These are phyloP conservation scores for Endomychus coccineus DNA, from an alignment of 2,888 invertebrate species.

Conservation along the genomic window DNA sequence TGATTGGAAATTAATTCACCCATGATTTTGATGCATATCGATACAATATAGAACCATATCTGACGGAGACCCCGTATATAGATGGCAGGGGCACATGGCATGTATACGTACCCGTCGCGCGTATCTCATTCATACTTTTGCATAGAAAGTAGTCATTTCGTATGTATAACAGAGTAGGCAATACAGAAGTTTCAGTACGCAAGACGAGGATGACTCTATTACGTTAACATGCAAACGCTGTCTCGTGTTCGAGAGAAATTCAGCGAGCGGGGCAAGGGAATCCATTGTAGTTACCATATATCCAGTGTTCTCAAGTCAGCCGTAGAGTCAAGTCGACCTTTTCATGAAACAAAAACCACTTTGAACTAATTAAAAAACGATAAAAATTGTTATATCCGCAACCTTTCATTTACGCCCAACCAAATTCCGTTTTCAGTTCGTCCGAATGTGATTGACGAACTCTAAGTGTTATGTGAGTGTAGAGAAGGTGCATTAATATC, in stretches of 20 bases:
- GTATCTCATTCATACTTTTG: conserved; percentile 56
- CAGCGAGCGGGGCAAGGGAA: conserved; percentile 40
- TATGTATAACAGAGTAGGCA: conserved; percentile 41
- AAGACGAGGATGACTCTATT: conserved; percentile 37
- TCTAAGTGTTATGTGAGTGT: too few species aligned
- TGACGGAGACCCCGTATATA: conserved; percentile 3
- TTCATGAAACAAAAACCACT: conserved; percentile 12
- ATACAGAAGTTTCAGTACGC: conserved; percentile 27
- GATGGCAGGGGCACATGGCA: conserved; percentile 9
- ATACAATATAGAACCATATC: too few species aligned
- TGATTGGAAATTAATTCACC: too few species aligned
- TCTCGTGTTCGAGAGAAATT: conserved; percentile 45
- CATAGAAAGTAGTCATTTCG: conserved; percentile 53
- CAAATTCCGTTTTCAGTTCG: too few species aligned
- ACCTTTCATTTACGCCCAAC: too few species aligned
- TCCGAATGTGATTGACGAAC: too few species aligned
- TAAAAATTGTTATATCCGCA: too few species aligned
- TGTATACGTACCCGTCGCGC: conserved; percentile 38
- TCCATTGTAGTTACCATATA: conserved; percentile 46
- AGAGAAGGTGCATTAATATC: too few species aligned
- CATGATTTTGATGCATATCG: too few species aligned
- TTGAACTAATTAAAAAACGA: not conserved
- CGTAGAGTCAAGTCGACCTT: conserved; percentile 40
- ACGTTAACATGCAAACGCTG: conserved; percentile 47
- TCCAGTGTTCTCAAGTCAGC: conserved; percentile 47